Evolutionary conservation across 2,113 vertebrate species (phyloP).

Genomic region (Centropristis striata): DNA sequence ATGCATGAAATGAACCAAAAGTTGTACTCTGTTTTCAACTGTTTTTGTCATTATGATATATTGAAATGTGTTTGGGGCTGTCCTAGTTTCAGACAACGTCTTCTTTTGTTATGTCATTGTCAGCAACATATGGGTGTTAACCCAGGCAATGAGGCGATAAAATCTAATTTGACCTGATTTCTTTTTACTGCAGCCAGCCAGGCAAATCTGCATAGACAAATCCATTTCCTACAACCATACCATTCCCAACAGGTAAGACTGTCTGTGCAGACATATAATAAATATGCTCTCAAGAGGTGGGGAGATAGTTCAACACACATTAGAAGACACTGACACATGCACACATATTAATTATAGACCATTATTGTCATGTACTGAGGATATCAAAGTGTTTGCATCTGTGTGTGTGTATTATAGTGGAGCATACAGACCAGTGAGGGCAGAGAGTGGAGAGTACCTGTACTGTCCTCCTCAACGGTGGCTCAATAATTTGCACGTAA

Average conservation of each 20-base stretch:
- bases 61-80: neutral
- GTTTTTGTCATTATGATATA: too few species aligned
- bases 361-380: neutral
- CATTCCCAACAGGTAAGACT: conserved; percentile 81
- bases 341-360: neutral
- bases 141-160: neutral
- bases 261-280: neutral
- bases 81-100: neutral
- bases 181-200: conserved; percentile 65
- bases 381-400: neutral
- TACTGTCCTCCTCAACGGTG: conserved; percentile 87
- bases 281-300: too few species aligned
- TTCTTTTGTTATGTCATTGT: neutral
- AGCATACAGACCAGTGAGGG: conserved; percentile 78
- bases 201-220: conserved; percentile 71
- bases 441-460: conserved; percentile 84
- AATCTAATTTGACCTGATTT: neutral
- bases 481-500: conserved; percentile 86
- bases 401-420: conserved; percentile 77
- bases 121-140: neutral
- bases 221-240: conserved; percentile 66
- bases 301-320: neutral
- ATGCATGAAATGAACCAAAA: neutral
- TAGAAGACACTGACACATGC: neutral
- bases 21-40: neutral